Base-by-base conservation (phyloP, 2,113 vertebrate species). In the Nothobranchius kuhntae region DNA sequence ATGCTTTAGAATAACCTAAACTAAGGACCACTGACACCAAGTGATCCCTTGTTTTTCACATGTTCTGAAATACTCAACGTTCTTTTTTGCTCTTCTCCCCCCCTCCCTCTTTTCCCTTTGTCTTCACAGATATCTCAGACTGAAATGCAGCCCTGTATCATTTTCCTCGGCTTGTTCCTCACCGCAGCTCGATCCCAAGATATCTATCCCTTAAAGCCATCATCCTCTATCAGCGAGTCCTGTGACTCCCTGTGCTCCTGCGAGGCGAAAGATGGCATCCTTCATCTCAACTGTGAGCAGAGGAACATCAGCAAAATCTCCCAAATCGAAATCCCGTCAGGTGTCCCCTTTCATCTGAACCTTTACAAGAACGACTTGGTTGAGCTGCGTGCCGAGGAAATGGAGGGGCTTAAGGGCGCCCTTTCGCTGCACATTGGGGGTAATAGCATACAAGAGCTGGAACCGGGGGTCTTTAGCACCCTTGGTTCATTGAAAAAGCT, bases 381-480 rank as follows among this genome's bases (percentile, higher is more conserved):
- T 65, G 84, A 87, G 64, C 87, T 99, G 72, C 91, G 91, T 0
- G 38, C 86, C 1, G 95, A 98, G 85, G 97, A 97, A 82, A 95
- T 99, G 91, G 91, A 94, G 80, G 92, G 90, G 58, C 93, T 98
- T 78, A 93, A 89, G 81, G 95, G 93, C 66, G 95, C 95, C 53
- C 73, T 98, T 68, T 96, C 95, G 14, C 88, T 99, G 75, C 96
- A 99, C 86, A 94, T 99, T 8, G 97, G 97, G 76, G 95, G 94
- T 90, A 99, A 99, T 89, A 96, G 96, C 83, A 96, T 99, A 80
- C 95, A 95, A 84, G 95, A 96, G 91, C 94, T 99, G 81, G 96
- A 99, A 85, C 92, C 95, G 45, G 96, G 96, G 56, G 94, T 97
- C 83, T 99, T 99, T 75, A 94, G 93, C 78, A 88, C 94, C 59